These are phyloP conservation scores for Aquatica leii DNA, from an alignment of 2,888 invertebrate species.

Conservation along the genomic window DNA sequence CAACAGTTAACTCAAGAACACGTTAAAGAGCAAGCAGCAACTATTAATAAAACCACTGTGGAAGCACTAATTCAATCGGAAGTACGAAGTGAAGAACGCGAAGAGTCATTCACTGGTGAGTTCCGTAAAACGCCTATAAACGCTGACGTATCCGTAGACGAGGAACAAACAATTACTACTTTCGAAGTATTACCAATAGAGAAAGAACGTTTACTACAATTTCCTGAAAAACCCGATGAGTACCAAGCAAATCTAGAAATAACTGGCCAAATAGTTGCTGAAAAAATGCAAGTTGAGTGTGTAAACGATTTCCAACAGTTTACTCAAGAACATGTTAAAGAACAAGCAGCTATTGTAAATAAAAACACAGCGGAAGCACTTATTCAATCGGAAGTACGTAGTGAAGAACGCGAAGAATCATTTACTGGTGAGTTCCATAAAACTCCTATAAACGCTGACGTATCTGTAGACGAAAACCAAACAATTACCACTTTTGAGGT, in stretches of 20 bases:
- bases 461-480: constrained; percentile 60
- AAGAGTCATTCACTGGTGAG: constrained; percentile 27
- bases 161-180: constrained; percentile 60
- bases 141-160: constrained; percentile 53
- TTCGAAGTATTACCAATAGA: constrained; percentile 41
- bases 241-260: not conserved
- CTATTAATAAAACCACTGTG: constrained; percentile 43
- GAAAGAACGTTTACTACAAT: not conserved
- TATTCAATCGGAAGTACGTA: constrained; percentile 52
- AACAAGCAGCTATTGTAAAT: constrained; percentile 47
- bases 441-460: constrained; percentile 58
- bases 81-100: constrained; percentile 32
- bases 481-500: constrained; percentile 63
- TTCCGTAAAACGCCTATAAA: not conserved
- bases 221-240: constrained; percentile 15
- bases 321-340: constrained; percentile 43
- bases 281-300: not conserved
- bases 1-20: not conserved
- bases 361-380: constrained; percentile 53
- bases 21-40: constrained; percentile 46
- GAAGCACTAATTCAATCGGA: constrained; percentile 52
- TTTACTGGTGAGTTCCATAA: constrained; percentile 57
- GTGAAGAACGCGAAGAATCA: constrained; percentile 57
- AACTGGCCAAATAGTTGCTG: not conserved
- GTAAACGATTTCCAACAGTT: not conserved